These are phyloP conservation scores for Thysanoteuthis rhombus DNA, from an alignment of 2,888 invertebrate genomes.

Conservation along the genomic window DNA sequence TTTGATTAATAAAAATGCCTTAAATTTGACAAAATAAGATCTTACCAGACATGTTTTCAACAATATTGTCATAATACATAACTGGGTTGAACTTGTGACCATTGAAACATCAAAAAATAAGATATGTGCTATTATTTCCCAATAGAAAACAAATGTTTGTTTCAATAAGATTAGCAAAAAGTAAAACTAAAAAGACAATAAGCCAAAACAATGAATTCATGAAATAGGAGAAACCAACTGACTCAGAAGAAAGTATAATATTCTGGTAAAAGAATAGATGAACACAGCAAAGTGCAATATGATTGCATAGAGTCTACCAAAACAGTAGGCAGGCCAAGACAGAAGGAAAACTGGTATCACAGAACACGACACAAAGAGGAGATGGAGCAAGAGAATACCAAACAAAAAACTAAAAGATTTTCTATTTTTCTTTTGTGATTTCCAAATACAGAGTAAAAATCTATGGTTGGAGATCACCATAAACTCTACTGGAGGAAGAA, in stretches of 20 bases:
- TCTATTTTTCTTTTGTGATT: neutral
- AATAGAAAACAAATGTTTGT: neutral
- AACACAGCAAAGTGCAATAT: neutral
- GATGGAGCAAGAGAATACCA: neutral
- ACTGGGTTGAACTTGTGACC: too few relatives aligned
- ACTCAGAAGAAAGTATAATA: neutral
- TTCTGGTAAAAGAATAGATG: neutral
- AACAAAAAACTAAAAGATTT: neutral
- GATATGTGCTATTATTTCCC: neutral
- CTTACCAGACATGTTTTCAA: too few relatives aligned
- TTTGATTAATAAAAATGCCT: too few relatives aligned
- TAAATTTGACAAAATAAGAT: too few relatives aligned
- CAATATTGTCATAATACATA: too few relatives aligned
- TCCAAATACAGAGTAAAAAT: neutral
- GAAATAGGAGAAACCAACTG: neutral
- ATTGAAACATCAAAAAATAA: neutral
- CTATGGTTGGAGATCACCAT: neutral
- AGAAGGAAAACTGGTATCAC: neutral
- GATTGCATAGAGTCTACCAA: neutral
- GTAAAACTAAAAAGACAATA: too few relatives aligned
- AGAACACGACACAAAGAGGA: neutral
- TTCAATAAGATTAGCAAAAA: neutral
- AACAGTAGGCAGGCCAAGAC: neutral
- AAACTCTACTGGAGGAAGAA: neutral
- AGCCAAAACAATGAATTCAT: neutral